Base-by-base conservation (phyloP, 2,797 vertebrate genomes). In the Coluber constrictor region DNA sequence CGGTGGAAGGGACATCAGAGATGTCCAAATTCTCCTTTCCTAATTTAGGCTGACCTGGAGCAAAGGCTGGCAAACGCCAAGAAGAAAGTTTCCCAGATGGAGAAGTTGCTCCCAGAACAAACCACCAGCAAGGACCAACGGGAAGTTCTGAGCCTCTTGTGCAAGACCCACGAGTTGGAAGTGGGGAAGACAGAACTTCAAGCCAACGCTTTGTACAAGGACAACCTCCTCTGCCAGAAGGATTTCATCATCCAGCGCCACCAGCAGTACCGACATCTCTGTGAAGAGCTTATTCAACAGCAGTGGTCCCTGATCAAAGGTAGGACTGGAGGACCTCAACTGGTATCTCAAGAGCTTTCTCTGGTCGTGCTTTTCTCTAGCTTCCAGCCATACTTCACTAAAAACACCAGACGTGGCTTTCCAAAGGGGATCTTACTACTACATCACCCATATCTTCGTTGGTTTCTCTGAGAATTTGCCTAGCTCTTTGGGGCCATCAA, bases 141-240 rank as follows among this genome's bases (percentile, higher is more conserved):
- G 90, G 97, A 98, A 93, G 96, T 97, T 55, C 95, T 97, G 79
- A 94, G 92, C 60, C 95, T 98, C 43, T 97, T 97, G 37, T 96
- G 97, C 94, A 94, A 94, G 59, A 96, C 95, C 0, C 97, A 97
- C 0, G 93, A 98, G 93, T 95, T 98, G 93, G 96, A 98, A 93
- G 94, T 96, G 93, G 96, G 96, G 95, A 97, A 97, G 90, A 95
- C 96, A 0, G 97, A 96, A 86, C 94, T 98, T 92, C 96, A 96
- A 94, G 96, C 96, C 0, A 32, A 66, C 23, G 60, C 90, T 13
- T 79, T 96, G 74, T 91, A 92, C 94, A 93, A 92, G 15, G 95
- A 97, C 88, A 96, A 92, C 89, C 89, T 97, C 51, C 88, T 98
- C 37, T 93, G 96, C 91, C 97, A 96, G 94, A 97, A 97, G 89